Evolutionary conservation across 2,797 vertebrate genomes (phyloP).

Genomic region (Antrozous pallidus): DNA sequence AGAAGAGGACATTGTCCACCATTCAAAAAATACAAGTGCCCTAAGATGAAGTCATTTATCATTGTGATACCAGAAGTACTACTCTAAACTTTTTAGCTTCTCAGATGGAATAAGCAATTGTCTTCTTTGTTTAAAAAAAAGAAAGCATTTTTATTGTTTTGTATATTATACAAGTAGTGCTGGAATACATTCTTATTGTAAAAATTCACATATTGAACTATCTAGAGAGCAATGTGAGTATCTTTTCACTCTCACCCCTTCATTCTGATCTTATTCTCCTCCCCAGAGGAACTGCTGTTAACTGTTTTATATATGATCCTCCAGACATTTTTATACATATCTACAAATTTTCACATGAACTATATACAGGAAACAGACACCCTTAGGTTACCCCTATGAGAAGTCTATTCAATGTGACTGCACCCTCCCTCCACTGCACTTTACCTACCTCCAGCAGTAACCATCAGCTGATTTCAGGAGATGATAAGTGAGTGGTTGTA

Average conservation of each 20-base stretch:
- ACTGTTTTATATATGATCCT: not conserved
- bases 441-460: not conserved
- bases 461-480: not conserved
- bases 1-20: not conserved
- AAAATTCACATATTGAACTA: not conserved
- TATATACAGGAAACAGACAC: not conserved
- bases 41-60: not conserved
- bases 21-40: not conserved
- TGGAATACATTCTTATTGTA: not conserved
- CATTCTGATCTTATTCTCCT: not conserved
- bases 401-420: not conserved
- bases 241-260: not conserved
- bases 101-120: constrained; percentile 27
- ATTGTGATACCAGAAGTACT: not conserved
- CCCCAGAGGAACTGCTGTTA: not conserved
- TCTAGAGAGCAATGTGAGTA: not conserved
- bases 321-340: not conserved
- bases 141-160: not conserved
- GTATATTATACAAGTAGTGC: not conserved
- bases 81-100: constrained; percentile 8
- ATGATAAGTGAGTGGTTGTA: not conserved
- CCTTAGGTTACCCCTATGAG: not conserved
- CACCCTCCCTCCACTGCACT: not conserved
- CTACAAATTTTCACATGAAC: not conserved
- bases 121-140: not conserved